A percentile compares a stretch with the other conserved stretches of the same genome.
phyloP scores from a whole-genome alignment of 2,888 invertebrate genomes.

The Adelognathus sp. region DNA sequence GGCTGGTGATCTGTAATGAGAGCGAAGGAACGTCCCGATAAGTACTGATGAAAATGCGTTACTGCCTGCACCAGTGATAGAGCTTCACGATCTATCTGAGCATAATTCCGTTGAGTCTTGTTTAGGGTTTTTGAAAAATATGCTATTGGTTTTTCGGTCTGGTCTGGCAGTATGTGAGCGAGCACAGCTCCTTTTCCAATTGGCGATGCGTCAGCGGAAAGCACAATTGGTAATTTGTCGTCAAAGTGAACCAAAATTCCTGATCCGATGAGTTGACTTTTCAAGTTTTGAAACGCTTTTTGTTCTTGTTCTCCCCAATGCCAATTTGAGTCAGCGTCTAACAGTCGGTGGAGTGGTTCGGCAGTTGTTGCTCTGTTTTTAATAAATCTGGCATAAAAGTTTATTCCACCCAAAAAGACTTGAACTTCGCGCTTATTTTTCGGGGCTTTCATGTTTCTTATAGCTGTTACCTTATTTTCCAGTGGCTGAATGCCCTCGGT shows the following conservation, averaged over 20 bases:
- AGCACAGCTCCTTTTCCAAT: slow-evolving; percentile 33
- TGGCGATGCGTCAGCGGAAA: slow-evolving; percentile 32
- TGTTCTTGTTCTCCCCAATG: slow-evolving; percentile 27
- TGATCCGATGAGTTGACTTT: slow-evolving; percentile 21
- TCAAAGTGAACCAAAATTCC: slow-evolving; percentile 15
- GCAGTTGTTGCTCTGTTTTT: slow-evolving; percentile 21
- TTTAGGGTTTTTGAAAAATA: slow-evolving; percentile 31
- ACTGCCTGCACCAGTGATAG: slow-evolving; percentile 28
- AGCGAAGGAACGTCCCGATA: slow-evolving; percentile 35
- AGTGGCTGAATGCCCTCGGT: slow-evolving; percentile 18
- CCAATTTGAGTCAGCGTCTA: slow-evolving; percentile 21
- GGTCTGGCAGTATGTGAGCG: background rate
- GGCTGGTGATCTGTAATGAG: slow-evolving; percentile 42
- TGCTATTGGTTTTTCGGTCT: slow-evolving; percentile 17
- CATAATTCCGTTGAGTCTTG: slow-evolving; percentile 37
- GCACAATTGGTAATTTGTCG: slow-evolving; percentile 21
- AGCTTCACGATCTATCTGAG: slow-evolving; percentile 36
- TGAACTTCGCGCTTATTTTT: slow-evolving; percentile 11
- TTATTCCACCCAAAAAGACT: slow-evolving; percentile 35
- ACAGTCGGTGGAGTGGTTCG: slow-evolving; percentile 19
- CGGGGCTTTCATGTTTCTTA: slow-evolving; percentile 24
- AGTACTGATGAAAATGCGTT: slow-evolving; percentile 32
- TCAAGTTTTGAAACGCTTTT: slow-evolving; percentile 32
- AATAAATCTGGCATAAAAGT: slow-evolving; percentile 33
- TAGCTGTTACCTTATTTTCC: slow-evolving; percentile 15